Conservation (phyloP, 2,888 invertebrate species). For the Philonicus albiceps region DNA sequence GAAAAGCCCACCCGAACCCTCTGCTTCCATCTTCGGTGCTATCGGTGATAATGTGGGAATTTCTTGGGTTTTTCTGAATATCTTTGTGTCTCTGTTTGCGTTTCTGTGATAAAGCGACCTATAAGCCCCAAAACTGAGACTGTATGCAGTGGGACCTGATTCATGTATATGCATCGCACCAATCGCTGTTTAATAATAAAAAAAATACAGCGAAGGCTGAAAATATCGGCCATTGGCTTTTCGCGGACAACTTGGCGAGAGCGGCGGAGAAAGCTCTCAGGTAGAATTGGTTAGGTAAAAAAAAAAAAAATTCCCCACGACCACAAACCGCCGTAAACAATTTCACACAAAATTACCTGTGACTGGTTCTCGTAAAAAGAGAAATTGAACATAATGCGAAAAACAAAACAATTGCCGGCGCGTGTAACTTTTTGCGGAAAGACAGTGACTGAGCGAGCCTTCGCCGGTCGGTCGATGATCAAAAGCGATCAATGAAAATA, state of each 20-base stretch:
- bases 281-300: not conserved
- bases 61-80: constrained; percentile 63
- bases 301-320: not conserved
- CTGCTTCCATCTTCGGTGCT: constrained; percentile 44
- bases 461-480: not conserved
- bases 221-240: not conserved
- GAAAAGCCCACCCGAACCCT: not conserved
- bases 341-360: not conserved
- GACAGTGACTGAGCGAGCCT: not conserved
- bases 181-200: not conserved
- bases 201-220: not conserved
- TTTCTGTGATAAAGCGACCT: not conserved
- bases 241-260: not conserved
- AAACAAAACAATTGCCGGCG: not conserved
- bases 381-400: not conserved
- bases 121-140: not conserved
- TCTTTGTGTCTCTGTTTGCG: constrained; percentile 47
- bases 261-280: not conserved
- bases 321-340: not conserved
- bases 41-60: constrained; percentile 61
- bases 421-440: not conserved
- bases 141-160: not conserved
- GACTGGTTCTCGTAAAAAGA: not conserved
- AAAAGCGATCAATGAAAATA: not conserved
- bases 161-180: not conserved